Evolutionary conservation across 2,888 invertebrate genomes (phyloP), one percentile per base, ranked within the genome.

Genomic region (Chydorus sphaericus): DNA sequence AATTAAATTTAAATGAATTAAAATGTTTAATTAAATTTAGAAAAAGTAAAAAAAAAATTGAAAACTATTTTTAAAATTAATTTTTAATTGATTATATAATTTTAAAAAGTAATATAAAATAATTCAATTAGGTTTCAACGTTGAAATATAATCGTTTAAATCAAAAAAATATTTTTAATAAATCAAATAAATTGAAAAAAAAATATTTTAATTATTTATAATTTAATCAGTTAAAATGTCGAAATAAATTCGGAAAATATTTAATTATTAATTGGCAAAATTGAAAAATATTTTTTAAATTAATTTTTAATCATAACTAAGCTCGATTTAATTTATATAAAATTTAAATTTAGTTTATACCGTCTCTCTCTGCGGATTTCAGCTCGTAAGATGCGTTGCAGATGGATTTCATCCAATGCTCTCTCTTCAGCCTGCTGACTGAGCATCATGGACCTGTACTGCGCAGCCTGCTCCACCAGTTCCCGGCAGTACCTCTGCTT

Each of bases 401-500:
- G 20, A 20, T 44, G 28, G 11, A 44, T 44, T 23, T 44, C 44
- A 23, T 44, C 44, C 44, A 44, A 26, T 26, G 23, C 8, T 8
- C 44, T 11, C 14, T 44, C 44, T n/a, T 26, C 20, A 23, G 28
- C 28, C 44, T 26, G n/a, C 44, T 44, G 26, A 23, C 23, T 23
- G 14, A 26, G 44, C 26, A 14, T 44, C 10, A 28, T 28, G 5
- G 44, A 23, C 44, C 26, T 44, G 44, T 44, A 44, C 20, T 44
- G 44, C 28, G 23, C 11, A 10, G 44, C 44, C 28, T 44, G 44
- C 18, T 44, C 28, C 23, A 44, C 26, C 44, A 44, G 44, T n/a
- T 44, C 44, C 14, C 28, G 20, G 44, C 44, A 44, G 28, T 44
- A 44, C 44, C 28, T 44, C n/a, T 44, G 26, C 44, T 44, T 44